Percentiles rank a stretch among this genome's conserved stretches.
Evolutionary conservation across 2,113 vertebrate species (phyloP).

Genomic region (Lepisosteus osseus): DNA sequence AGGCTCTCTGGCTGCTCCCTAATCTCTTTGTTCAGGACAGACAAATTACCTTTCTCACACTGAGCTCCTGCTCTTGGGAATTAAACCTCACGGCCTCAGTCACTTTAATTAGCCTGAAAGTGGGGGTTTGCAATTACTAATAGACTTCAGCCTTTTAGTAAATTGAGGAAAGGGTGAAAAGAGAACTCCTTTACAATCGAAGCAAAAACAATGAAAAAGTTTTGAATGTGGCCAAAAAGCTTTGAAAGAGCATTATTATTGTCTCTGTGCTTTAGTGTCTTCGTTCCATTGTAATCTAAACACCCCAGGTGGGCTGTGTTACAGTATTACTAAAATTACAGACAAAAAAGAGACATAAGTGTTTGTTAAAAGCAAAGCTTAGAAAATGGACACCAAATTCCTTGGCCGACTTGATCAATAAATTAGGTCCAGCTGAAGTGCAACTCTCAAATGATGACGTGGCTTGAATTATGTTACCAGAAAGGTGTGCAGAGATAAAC

Average conservation of each 20-base stretch:
- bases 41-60: slow-evolving; percentile 98
- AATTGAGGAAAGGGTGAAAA: slow-evolving; percentile 72
- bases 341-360: slow-evolving; percentile 63
- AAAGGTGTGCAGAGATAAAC: no score
- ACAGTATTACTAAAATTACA: slow-evolving; percentile 52
- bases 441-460: slow-evolving; percentile 23
- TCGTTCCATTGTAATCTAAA: slow-evolving; percentile 46
- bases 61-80: slow-evolving; percentile 88
- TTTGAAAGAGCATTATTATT: slow-evolving; percentile 39
- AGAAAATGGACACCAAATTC: slow-evolving; percentile 53
- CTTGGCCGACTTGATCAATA: slow-evolving; percentile 49
- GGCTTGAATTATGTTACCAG: no score
- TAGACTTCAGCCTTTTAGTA: slow-evolving; percentile 86
- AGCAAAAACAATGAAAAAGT: no score
- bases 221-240: slow-evolving; percentile 2
- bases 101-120: slow-evolving; percentile 98
- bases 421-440: slow-evolving; percentile 48
- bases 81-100: slow-evolving; percentile 87
- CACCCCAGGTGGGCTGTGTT: slow-evolving; percentile 49
- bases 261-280: slow-evolving; percentile 47
- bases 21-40: slow-evolving; percentile 98
- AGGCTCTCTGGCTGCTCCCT: slow-evolving; percentile 84
- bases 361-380: slow-evolving; percentile 58
- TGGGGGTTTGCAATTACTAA: slow-evolving; percentile 91
- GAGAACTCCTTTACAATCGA: no score